These are phyloP conservation scores for Macrosiphum euphorbiae DNA, from an alignment of 2,888 invertebrate genomes.

Conservation along the genomic window DNA sequence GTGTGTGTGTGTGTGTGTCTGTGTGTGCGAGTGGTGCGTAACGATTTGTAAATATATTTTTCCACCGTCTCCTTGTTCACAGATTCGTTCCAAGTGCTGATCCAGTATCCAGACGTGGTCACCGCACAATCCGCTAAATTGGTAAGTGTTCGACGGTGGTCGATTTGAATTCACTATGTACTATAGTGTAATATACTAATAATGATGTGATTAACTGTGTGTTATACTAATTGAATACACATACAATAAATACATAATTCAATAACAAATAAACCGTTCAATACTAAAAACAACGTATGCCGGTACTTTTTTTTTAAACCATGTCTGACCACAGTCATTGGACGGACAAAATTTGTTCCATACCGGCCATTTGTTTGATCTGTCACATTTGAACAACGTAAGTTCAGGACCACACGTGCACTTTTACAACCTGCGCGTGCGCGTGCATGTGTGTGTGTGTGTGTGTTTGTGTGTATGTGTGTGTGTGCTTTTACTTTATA, in stretches of 20 bases:
- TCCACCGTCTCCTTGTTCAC: constrained; percentile 69
- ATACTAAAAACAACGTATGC: background rate
- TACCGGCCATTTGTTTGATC: constrained; percentile 63
- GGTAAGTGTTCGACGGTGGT: constrained; percentile 75
- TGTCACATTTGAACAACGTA: constrained; percentile 64
- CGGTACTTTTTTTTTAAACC: constrained; percentile 43
- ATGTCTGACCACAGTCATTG: constrained; percentile 63
- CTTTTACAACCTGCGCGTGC: background rate
- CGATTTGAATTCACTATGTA: background rate
- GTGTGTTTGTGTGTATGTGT: background rate
- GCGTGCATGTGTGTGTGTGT: background rate
- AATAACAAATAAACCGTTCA: background rate
- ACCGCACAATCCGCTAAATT: constrained; percentile 97
- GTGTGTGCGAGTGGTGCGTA: background rate
- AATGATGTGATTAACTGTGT: background rate
- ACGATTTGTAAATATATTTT: constrained; percentile 12
- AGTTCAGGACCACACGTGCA: constrained; percentile 57
- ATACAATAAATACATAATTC: no score
- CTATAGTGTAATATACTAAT: background rate
- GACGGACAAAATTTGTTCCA: constrained; percentile 64
- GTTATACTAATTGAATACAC: background rate
- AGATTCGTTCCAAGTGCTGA: constrained; percentile 98
- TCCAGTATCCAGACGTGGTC: constrained; percentile 97
- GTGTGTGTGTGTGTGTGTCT: background rate
- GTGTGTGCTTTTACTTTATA: background rate